Evolutionary conservation across 1,140 invertebrate species (phyloP), one percentile per base, ranked within the genome.

Genomic region (Drosophila punjabiensis): DNA sequence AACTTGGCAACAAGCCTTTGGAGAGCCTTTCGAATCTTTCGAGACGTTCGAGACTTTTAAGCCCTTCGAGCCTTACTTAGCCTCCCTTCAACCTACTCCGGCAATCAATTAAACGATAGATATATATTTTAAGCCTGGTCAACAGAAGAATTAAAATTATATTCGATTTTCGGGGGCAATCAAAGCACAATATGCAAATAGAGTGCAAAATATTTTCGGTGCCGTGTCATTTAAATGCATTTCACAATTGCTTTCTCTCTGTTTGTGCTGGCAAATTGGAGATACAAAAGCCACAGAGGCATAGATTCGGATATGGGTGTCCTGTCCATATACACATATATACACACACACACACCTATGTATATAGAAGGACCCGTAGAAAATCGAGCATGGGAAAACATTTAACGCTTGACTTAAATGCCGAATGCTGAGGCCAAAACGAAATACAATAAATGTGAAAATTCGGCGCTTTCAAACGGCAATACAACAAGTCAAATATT

Each of bases 401-500:
- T 87, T 87, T 83, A 84, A 87, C 77, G 85, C 81, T 81, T 68
- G 77, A 80, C 79, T 87, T 82, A 65, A 88, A 81, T 74, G 55
- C 35, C 37, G 55, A 74, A 63, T 58, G 35, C 76, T 62, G 64
- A 74, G 78, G 43, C 73, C 41, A 67, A 58, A 84, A 63, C 60
- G 52, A 48, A 53, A 56, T 45, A 78, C 59, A 20, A 39, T 61
- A 53, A 76, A 45, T 45, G 41, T 35, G 67, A 82, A 80, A 59
- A 81, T 63, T 80, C 64, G 70, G 63, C 56, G 61, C 56, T 70
- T 69, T 78, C 64, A 70, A 79, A 64, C 48, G 76, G 69, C 81
- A 89, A 76, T 85, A 82, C 75, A 90, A 73, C 82, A 89, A 89
- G 86, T 89, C 82, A 90, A 89, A 89, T 90, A 89, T 89, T 89